These are phyloP conservation scores for Tenebrosternarchus preto DNA, from an alignment of 2,113 vertebrate genomes.

Conservation along the genomic window DNA sequence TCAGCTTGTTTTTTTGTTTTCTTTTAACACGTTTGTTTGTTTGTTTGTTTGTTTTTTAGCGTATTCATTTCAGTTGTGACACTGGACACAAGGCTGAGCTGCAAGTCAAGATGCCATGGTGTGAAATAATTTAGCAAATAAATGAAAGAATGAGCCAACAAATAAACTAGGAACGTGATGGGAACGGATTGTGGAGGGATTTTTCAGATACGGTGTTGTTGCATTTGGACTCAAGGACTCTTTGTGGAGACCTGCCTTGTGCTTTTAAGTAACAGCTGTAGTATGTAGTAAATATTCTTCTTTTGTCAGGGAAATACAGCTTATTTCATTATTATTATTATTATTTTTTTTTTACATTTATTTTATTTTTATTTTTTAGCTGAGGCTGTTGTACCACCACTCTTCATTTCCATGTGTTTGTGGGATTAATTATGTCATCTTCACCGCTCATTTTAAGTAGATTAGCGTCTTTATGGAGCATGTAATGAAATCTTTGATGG, in stretches of 20 bases:
- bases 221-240: constrained; percentile 2
- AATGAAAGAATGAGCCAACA: too few species aligned
- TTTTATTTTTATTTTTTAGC: too few species aligned
- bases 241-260: constrained; percentile 1
- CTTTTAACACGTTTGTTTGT: too few species aligned
- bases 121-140: not conserved
- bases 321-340: too few species aligned
- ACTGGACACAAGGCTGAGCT: not conserved
- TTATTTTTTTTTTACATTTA: too few species aligned
- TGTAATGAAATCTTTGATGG: constrained; percentile 53
- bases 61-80: not conserved
- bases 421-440: constrained; percentile 46
- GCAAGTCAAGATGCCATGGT: not conserved
- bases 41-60: not conserved
- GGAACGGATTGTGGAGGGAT: too few species aligned
- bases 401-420: constrained; percentile 30
- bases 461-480: constrained; percentile 52
- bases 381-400: constrained; percentile 7
- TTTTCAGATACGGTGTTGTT: not conserved
- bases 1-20: constrained; percentile 10
- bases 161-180: too few species aligned
- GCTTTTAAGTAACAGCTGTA: constrained; percentile 8
- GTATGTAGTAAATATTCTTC: not conserved
- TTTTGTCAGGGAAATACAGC: not conserved
- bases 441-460: constrained; percentile 36